phyloP scores from a whole-genome alignment of 1,140 invertebrate genomes.

The Harlomillsia oculata region DNA sequence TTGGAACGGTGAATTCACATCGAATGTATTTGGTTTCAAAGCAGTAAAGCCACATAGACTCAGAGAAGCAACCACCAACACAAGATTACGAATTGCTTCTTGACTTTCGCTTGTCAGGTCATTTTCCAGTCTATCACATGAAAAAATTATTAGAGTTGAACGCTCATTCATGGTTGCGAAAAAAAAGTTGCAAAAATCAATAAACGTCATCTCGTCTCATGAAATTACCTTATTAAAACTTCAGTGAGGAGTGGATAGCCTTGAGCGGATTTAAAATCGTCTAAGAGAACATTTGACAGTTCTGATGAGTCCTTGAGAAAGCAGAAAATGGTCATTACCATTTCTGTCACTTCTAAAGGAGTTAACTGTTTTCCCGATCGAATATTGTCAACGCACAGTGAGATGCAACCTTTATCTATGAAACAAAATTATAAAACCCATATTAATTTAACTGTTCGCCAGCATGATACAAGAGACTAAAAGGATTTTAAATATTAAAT shows the following conservation, averaged over 20 bases:
- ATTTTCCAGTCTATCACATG: conserved; percentile 56
- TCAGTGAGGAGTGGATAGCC: conserved; percentile 91
- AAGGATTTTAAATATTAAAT: not conserved
- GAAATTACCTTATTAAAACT: conserved; percentile 87
- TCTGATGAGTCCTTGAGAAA: conserved; percentile 98
- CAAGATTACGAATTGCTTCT: conserved; percentile 83
- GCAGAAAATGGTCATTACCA: conserved; percentile 97
- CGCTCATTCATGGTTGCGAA: too few relatives aligned
- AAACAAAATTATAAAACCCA: conserved; percentile 27
- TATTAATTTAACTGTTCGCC: not conserved
- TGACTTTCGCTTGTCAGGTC: conserved; percentile 65
- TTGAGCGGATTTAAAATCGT: conserved; percentile 89
- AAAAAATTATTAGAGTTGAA: too few relatives aligned
- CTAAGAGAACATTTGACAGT: conserved; percentile 80
- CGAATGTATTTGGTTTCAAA: conserved; percentile 64
- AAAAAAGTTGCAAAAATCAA: too few relatives aligned
- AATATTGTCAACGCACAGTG: conserved; percentile 93
- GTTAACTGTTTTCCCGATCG: conserved; percentile 59
- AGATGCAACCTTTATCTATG: conserved; percentile 88
- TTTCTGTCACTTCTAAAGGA: conserved; percentile 91
- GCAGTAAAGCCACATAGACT: conserved; percentile 62
- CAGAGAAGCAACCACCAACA: conserved; percentile 83
- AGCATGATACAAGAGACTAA: not conserved
- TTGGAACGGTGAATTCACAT: conserved; percentile 79
- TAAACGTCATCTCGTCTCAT: too few relatives aligned